Percentiles rank a stretch among this genome's conserved stretches.
phyloP scores from a whole-genome alignment of 2,797 vertebrate genomes.

The Hylomyscus alleni region DNA sequence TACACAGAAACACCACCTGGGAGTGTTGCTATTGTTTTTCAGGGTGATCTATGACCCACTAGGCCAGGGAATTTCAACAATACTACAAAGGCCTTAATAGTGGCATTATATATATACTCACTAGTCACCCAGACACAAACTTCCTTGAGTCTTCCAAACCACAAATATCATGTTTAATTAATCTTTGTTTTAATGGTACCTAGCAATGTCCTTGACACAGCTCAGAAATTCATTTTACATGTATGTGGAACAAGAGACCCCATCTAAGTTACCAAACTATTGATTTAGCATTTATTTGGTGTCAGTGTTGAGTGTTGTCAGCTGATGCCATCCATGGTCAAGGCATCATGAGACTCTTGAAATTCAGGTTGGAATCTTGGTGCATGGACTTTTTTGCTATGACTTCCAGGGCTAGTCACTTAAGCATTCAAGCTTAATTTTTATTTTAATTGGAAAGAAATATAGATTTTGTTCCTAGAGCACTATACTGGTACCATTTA shows the following conservation, averaged over 20 bases:
- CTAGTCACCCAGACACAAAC: too few species aligned
- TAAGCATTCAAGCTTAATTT: not conserved
- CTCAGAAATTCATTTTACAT: not conserved
- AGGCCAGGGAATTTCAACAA: not conserved
- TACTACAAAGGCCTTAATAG: not conserved
- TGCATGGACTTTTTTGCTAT: too few species aligned
- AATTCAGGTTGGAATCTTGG: not conserved
- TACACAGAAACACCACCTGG: not conserved
- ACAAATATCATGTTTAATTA: not conserved
- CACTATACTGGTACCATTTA: not conserved
- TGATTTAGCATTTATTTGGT: not conserved
- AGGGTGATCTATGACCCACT: not conserved
- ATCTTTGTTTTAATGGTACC: not conserved
- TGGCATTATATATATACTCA: rapidly evolving
- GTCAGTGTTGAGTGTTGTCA: not conserved
- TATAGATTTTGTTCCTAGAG: not conserved
- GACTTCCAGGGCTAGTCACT: not conserved
- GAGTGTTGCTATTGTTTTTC: not conserved
- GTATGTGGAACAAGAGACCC: not conserved
- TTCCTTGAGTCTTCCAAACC: not conserved
- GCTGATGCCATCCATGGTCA: too few species aligned
- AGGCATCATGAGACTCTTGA: rapidly evolving
- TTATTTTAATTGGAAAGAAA: not conserved
- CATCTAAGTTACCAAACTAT: not conserved
- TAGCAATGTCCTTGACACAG: not conserved